Base-by-base conservation (phyloP, 2,888 invertebrate species). In the Drosophila stalkeri region DNA sequence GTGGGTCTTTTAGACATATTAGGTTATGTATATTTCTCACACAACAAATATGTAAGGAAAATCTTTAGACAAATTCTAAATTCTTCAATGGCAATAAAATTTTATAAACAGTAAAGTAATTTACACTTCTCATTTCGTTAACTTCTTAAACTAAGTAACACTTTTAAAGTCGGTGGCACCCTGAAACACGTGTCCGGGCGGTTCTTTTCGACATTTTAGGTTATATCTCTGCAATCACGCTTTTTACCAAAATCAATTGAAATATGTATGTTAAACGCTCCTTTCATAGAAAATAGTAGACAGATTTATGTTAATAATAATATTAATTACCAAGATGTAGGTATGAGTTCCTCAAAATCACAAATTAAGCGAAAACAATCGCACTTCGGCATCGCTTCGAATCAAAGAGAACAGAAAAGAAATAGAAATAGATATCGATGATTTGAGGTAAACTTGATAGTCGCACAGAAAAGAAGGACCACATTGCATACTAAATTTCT, bases 351-450 rank as follows among this genome's bases (percentile, higher is more conserved):
- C 16, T 39, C 2, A 16, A 16, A 7, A 14, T 14, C 1, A 2
- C 12, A 7, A 16, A 1, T 1, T 39, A 0, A 1, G 16, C 2
- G 2, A 1, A 16, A n/a, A 39, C 0, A 3, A 16, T 6, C 16
- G 39, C 16, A 2, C 16, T 4, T 16, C 18, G 39, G 0, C 5
- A 39, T 5, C 0, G 0, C 18, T n/a, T 18, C 1, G 3, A 4
- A 18, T 41, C n/a, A 9, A 41, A n/a, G 3, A 1, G 41, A 18
- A 27, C 27, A 41, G 8, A 11, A 9, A n/a, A 18, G n/a, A 18
- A 37, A 16, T 2, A 14, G 5, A 6, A 33, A 9, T 0, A 39
- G 16, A 2, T 41, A 41, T 41, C 41, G 41, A 41, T 41, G 3
- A 18, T 8, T 8, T 8, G 39, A 41, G 9, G 7, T 41, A n/a